Evolutionary conservation across 2,113 vertebrate species (phyloP), one percentile per base, ranked within the genome.

Genomic region (Donacobius atricapilla): DNA sequence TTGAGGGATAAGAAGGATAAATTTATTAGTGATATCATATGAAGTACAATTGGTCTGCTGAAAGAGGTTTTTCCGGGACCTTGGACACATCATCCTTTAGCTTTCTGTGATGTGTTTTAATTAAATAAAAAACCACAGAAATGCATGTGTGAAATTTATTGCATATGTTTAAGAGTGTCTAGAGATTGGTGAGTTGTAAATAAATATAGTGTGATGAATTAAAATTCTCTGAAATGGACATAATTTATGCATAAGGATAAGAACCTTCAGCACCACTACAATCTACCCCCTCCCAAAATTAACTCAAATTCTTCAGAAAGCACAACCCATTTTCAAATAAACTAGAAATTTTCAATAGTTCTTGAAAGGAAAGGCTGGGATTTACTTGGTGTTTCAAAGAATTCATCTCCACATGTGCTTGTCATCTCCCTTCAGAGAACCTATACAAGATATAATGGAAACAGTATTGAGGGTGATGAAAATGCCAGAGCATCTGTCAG

Each of bases 381-480:
- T 76, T 92, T 89, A 68, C 48, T 82, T 1, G 1, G 44, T 50
- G n/a, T 82, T 94, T 95, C 48, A 95, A 87, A 92, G 86, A 95
- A 89, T 83, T 95, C 91, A 33, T 90, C 89, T 97, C 68, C n/a
- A 66, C 65, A 58, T 94, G 53, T 91, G 78, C 61, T 82, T 96
- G 95, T 93, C 95, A 93, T 92, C 35, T 91, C 60, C 44, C 79
- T 70, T 94, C 78, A 57, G 84, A 96, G 75, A 93, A 90, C 86
- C 81, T 82, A 90, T 64, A 72, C 68, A 77, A 94, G 85, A 83
- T 71, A 91, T 87, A 95, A 92, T 89, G 86, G 94, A 90, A 97
- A 93, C 77, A 85, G 75, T 87, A 83, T 81, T 30, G 48, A 71
- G 63, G 66, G 18, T 44, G 71, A 77, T 83, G 87, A 90, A 85